phyloP scores from a whole-genome alignment of 1,140 invertebrate species.

The Oryzaephilus surinamensis region DNA sequence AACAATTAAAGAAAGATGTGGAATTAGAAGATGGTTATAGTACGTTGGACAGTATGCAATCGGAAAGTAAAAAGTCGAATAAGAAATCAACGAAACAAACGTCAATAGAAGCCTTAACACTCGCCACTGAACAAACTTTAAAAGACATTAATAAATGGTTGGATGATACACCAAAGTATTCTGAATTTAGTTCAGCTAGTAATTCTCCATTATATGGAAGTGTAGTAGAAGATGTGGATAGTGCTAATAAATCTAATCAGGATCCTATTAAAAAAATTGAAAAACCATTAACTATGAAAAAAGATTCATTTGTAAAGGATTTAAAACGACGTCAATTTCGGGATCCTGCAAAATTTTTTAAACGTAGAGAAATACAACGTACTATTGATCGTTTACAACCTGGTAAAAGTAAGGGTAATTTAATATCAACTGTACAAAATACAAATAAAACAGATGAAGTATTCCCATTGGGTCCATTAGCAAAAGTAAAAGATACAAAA shows the following conservation, averaged over 20 bases:
- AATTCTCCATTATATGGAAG: conserved; percentile 55
- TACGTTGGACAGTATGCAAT: conserved; percentile 23
- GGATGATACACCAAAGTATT: conserved; percentile 65
- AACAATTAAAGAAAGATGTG: conserved; percentile 19
- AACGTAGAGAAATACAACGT: conserved; percentile 63
- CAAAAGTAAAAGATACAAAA: conserved; percentile 43
- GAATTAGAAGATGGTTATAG: conserved; percentile 29
- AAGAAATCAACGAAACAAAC: conserved; percentile 30
- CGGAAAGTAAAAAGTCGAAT: conserved; percentile 22
- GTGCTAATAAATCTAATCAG: conserved; percentile 30
- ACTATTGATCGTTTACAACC: conserved; percentile 74
- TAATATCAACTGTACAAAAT: conserved; percentile 48
- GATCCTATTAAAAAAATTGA: conserved; percentile 35
- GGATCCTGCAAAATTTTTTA: conserved; percentile 36
- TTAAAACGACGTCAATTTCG: conserved; percentile 31
- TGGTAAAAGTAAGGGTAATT: conserved; percentile 74
- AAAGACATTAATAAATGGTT: conserved; percentile 84
- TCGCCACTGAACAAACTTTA: conserved; percentile 69
- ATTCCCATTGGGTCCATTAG: conserved; percentile 33
- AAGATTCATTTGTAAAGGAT: conserved; percentile 23
- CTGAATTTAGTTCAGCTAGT: conserved; percentile 59
- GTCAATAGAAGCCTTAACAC: conserved; percentile 59
- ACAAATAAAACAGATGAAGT: conserved; percentile 42
- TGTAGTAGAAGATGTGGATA: conserved; percentile 41
- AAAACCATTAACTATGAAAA: conserved; percentile 22